phyloP scores from a whole-genome alignment of 1,140 invertebrate species.

The Periplaneta americana region DNA sequence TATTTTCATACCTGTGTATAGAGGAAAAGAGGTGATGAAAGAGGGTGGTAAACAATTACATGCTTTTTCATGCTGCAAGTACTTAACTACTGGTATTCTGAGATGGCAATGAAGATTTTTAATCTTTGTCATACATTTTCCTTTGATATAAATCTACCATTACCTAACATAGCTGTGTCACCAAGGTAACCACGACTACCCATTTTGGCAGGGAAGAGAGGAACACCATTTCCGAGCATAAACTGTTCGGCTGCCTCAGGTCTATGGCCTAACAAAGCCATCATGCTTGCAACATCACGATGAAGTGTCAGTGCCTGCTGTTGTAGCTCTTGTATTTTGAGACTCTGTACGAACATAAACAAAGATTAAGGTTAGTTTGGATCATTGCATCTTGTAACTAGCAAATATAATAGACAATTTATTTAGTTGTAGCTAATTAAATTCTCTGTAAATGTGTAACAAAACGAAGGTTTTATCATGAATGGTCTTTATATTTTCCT shows the following conservation, averaged over 20 bases:
- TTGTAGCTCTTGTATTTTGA: conserved; percentile 64
- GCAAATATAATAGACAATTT: no score
- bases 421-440: no score
- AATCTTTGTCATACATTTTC: no score
- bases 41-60: no score
- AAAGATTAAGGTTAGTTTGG: neutral
- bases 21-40: no score
- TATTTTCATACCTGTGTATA: no score
- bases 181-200: conserved; percentile 50
- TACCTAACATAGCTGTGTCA: conserved; percentile 57
- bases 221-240: conserved; percentile 30
- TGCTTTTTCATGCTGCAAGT: no score
- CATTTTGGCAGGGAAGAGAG: conserved; percentile 45
- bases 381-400: neutral
- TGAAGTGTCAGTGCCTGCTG: conserved; percentile 65
- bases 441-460: no score
- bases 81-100: no score
- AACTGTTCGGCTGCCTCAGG: conserved; percentile 24
- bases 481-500: no score
- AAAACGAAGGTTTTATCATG: no score
- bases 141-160: conserved; percentile 20
- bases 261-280: conserved; percentile 31
- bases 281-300: conserved; percentile 61
- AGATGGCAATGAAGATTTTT: no score
- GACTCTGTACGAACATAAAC: conserved; percentile 45